Percentiles rank a stretch among this genome's conserved stretches.
Conservation (phyloP, 2,797 vertebrate species). For the Philypnodon macrostomus region DNA sequence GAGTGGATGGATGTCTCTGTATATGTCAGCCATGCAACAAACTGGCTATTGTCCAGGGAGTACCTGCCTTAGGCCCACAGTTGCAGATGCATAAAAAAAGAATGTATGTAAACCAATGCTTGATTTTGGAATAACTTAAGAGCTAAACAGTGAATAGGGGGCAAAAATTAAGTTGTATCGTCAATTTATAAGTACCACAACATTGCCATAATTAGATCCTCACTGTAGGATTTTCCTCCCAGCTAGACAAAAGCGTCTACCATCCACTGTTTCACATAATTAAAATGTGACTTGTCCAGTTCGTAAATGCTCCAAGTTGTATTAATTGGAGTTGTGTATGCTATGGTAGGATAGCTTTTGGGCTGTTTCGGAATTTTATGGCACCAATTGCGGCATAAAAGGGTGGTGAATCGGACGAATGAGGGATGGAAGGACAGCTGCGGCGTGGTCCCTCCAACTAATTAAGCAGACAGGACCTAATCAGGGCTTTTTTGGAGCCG, state of each 20-base stretch:
- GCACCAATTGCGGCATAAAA: conserved; percentile 69
- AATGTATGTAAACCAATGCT: no score
- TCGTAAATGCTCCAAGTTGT: conserved; percentile 34
- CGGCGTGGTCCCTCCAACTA: conserved; percentile 64
- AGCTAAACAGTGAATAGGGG: no score
- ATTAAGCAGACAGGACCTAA: conserved; percentile 74
- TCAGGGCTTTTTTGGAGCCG: conserved; percentile 68
- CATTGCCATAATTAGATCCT: conserved; percentile 57
- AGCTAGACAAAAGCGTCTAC: conserved; percentile 44
- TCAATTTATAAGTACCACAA: conserved; percentile 45
- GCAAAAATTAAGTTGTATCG: no score
- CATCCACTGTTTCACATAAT: conserved; percentile 39
- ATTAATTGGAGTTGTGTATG: conserved; percentile 71
- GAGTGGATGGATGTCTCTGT: no score
- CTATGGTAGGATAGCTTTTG: conserved; percentile 57
- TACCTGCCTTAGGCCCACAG: no score
- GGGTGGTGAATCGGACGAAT: conserved; percentile 68
- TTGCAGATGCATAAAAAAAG: no score
- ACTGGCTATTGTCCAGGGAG: no score
- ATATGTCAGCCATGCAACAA: no score
- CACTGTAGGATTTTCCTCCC: conserved; percentile 59
- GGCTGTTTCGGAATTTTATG: conserved; percentile 69
- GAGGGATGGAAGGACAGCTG: conserved; percentile 77
- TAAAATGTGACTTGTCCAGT: conserved; percentile 53
- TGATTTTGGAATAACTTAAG: no score